Conservation (phyloP, 2,113 vertebrate species). For the Grammomys dolichurus region DNA sequence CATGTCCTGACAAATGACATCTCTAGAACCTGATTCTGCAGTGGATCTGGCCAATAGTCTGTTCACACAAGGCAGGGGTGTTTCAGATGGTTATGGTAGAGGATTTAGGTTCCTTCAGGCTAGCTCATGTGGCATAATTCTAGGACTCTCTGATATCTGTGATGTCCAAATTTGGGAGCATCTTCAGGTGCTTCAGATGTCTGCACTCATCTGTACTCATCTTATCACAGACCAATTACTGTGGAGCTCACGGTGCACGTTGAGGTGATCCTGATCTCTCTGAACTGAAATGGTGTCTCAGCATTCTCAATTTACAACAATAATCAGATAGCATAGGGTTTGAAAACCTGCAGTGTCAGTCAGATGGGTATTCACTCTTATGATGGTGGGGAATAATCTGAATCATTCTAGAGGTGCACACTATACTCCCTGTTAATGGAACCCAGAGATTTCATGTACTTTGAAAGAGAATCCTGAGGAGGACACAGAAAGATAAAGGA, state of each 20-base stretch:
- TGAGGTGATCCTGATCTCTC: neutral
- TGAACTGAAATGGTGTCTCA: neutral
- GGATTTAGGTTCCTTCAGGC: no score
- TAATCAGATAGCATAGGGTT: neutral
- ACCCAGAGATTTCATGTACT: neutral
- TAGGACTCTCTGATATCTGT: neutral
- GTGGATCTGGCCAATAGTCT: no score
- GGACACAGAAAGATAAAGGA: neutral
- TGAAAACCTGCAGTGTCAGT: neutral
- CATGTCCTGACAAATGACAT: no score
- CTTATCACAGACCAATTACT: rapidly evolving
- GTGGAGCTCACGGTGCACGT: neutral
- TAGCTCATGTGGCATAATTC: no score
- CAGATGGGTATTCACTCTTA: neutral
- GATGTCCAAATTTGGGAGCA: neutral
- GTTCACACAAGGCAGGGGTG: no score
- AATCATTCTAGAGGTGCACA: neutral
- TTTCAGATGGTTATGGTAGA: no score
- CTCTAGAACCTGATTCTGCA: no score
- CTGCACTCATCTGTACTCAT: no score
- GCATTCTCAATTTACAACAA: neutral
- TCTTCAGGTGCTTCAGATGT: neutral
- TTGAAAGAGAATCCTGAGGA: neutral
- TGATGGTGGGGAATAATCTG: neutral
- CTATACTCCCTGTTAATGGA: neutral